phyloP scores from a whole-genome alignment of 2,113 vertebrate genomes.

The Alaudala cheleensis region DNA sequence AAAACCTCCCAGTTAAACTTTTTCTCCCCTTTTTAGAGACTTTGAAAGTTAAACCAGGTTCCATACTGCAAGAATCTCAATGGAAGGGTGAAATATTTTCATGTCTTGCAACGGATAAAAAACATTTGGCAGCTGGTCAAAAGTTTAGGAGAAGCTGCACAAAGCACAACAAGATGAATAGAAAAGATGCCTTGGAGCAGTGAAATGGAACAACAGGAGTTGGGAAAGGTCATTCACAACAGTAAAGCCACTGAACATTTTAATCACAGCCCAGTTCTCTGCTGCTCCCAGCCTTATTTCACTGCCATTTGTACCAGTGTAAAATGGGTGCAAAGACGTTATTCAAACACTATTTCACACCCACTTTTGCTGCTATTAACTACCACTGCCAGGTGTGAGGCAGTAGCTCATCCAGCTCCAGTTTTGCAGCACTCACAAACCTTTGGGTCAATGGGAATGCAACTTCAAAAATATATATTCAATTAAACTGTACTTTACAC shows the following conservation, averaged over 20 bases:
- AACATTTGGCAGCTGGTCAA: constrained; percentile 20
- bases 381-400: neutral
- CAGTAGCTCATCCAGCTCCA: neutral
- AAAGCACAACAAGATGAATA: constrained; percentile 32
- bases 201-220: constrained; percentile 43
- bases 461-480: neutral
- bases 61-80: neutral
- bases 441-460: neutral
- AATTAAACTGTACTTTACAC: neutral
- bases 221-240: constrained; percentile 26
- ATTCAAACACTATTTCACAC: neutral
- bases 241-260: constrained; percentile 40
- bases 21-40: neutral
- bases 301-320: neutral
- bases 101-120: neutral
- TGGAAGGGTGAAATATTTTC: constrained; percentile 14
- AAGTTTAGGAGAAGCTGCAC: constrained; percentile 31
- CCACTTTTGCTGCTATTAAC: neutral
- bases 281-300: constrained; percentile 21
- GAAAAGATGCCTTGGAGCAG: neutral
- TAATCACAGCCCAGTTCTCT: constrained; percentile 20
- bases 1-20: neutral
- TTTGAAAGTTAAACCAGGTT: neutral
- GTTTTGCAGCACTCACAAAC: neutral
- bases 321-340: neutral